phyloP scores from a whole-genome alignment of 2,797 vertebrate species.

The Eremophila alpestris region DNA sequence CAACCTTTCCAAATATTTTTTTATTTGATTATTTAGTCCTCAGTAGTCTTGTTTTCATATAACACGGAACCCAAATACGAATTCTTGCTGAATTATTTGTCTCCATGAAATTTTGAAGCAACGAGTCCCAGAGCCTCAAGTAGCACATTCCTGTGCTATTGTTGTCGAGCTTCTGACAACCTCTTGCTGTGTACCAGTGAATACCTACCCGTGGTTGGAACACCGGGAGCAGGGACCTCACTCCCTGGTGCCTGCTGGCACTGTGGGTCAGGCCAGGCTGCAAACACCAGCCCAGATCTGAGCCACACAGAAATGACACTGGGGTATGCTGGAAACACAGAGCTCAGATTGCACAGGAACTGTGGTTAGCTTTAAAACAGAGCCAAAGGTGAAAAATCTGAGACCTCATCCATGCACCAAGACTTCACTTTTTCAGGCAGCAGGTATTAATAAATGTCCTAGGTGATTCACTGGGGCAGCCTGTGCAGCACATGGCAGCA shows the following conservation, averaged over 20 bases:
- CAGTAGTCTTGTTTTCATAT: neutral
- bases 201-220: neutral
- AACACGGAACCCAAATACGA: neutral
- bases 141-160: neutral
- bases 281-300: neutral
- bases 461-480: neutral
- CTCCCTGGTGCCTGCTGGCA: neutral
- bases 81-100: neutral
- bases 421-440: neutral
- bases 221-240: neutral
- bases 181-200: neutral
- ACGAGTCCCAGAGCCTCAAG: accelerated
- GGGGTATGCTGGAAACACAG: neutral
- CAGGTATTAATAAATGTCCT: neutral
- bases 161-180: neutral
- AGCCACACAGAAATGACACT: neutral
- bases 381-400: neutral
- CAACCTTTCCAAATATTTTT: neutral
- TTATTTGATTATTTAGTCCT: neutral
- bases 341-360: neutral
- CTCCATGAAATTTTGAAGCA: neutral
- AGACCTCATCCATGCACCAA: neutral
- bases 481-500: neutral
- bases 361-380: neutral
- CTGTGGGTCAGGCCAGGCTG: neutral